Evolutionary conservation across 2,888 invertebrate species (phyloP).

Genomic region (Andrena chrysosceles): DNA sequence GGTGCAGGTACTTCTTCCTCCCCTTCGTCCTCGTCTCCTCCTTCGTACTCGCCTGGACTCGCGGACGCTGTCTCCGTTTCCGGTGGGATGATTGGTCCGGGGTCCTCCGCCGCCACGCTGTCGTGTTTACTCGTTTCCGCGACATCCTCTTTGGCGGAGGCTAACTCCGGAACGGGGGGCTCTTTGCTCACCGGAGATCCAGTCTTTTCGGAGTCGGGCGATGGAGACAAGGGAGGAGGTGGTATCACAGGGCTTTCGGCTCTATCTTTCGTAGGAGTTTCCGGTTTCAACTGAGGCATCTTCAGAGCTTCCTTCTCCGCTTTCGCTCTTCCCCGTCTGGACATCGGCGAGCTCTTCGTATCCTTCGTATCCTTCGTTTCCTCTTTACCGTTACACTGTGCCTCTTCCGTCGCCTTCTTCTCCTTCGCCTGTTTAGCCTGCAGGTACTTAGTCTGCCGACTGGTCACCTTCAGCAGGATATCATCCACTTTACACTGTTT

Average conservation of each 20-base stretch:
- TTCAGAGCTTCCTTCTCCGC: conserved; percentile 67
- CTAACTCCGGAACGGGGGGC: conserved; percentile 76
- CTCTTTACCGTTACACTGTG: conserved; percentile 78
- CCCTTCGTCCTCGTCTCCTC: conserved; percentile 83
- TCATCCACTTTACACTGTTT: conserved; percentile 83
- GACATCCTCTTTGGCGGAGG: conserved; percentile 50
- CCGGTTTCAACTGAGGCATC: conserved; percentile 71
- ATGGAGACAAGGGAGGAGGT: conserved; percentile 69
- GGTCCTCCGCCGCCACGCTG: conserved; percentile 48
- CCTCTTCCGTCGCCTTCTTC: conserved; percentile 74
- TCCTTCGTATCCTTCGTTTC: conserved; percentile 72
- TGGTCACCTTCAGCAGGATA: conserved; percentile 82
- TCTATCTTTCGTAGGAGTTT: conserved; percentile 65
- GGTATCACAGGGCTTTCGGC: conserved; percentile 72
- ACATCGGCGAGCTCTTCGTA: conserved; percentile 64
- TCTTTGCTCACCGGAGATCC: conserved; percentile 62
- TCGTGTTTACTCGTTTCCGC: conserved; percentile 46
- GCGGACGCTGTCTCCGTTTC: conserved; percentile 79
- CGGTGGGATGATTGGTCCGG: conserved; percentile 61
- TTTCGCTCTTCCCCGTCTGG: conserved; percentile 75
- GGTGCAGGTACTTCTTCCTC: conserved; percentile 79
- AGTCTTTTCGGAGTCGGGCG: conserved; percentile 54
- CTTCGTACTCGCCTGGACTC: conserved; percentile 83
- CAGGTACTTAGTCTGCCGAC: conserved; percentile 78
- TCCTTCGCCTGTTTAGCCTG: conserved; percentile 80